Evolutionary conservation across 2,888 invertebrate species (phyloP), one percentile per base, ranked within the genome.

Genomic region (Drosophila flavopinicola): DNA sequence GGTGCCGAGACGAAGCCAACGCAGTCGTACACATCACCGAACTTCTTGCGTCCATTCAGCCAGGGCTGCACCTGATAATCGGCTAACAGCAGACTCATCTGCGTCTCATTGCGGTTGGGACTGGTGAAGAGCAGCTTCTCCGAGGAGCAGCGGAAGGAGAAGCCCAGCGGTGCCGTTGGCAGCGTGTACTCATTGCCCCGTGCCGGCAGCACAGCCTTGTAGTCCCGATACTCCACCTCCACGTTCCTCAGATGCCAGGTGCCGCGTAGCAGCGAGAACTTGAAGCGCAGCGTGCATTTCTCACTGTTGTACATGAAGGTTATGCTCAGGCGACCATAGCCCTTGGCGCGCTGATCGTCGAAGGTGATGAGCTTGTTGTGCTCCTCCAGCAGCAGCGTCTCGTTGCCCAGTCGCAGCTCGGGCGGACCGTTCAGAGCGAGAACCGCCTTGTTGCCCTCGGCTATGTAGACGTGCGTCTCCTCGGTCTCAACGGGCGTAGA

Each of bases 1-100:
- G 97, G 96, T 7, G 95, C 94, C 1, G 97, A 95, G 71, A 97
- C 98, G 90, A 98, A 99, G 11, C 96, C 96, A 44, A 97, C 94
- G 88, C 98, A 99, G 88, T 99, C 96, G 89, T 96, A 97, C 0
- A 96, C 93, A 78, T 95, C 95, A 9, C 93, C 93, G 82, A 98
- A 97, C 58, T 90, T 90, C 38, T 91, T 91, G 0, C 91, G 91
- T 29, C 91, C 93, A 58, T 92, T 92, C 89, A 94, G 91, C 84
- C 90, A 90, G 15, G 90, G 90, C 69, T 94, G 93, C 88, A 93
- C 93, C 91, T 93, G 92, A 49, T 93, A 92, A 67, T 93, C 92
- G 3, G 88, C 91, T 6, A 94, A 85, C 0, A 90, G 90, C 1
- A 94, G 89, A 1, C 90, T 91, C 38, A 52, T 41, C 30, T 60